Percentiles rank a stretch among this genome's conserved stretches.
Evolutionary conservation across 1,140 invertebrate genomes (phyloP).

Genomic region (Drosophila melanica): DNA sequence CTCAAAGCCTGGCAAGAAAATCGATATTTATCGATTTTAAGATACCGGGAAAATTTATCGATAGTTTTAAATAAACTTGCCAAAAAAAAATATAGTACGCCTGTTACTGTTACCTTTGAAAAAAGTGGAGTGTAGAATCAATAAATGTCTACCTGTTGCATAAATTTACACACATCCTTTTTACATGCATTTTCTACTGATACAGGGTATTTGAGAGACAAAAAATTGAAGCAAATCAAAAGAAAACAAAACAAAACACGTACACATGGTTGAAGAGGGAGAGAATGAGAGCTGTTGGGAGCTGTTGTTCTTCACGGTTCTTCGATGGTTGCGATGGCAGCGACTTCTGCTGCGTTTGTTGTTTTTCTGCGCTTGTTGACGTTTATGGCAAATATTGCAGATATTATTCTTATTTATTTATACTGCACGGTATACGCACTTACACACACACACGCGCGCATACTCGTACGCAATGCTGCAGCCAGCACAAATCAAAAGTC

Average conservation of each 20-base stretch:
- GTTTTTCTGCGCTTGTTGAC: constrained; percentile 32
- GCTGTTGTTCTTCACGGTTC: constrained; percentile 24
- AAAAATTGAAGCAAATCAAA: constrained; percentile 21
- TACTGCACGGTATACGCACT: constrained; percentile 63
- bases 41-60: too few species aligned
- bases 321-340: constrained; percentile 19
- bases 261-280: constrained; percentile 62
- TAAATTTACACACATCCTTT: neutral
- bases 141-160: neutral
- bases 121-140: neutral
- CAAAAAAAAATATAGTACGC: too few species aligned
- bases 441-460: constrained; percentile 29
- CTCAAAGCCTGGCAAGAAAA: neutral
- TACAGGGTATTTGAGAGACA: neutral
- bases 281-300: constrained; percentile 3
- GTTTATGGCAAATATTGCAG: constrained; percentile 67
- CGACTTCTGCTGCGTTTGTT: constrained; percentile 22
- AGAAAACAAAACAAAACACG: constrained; percentile 41
- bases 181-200: neutral
- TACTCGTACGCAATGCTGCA: constrained; percentile 11
- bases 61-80: too few species aligned
- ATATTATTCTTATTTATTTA: constrained; percentile 80
- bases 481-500: constrained; percentile 57
- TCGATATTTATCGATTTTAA: neutral
- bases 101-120: too few species aligned